Percentiles rank a stretch among this genome's conserved stretches.
These are phyloP conservation scores for Oreohelix idahoensis DNA, from an alignment of 1,140 invertebrate species.

Conservation along the genomic window DNA sequence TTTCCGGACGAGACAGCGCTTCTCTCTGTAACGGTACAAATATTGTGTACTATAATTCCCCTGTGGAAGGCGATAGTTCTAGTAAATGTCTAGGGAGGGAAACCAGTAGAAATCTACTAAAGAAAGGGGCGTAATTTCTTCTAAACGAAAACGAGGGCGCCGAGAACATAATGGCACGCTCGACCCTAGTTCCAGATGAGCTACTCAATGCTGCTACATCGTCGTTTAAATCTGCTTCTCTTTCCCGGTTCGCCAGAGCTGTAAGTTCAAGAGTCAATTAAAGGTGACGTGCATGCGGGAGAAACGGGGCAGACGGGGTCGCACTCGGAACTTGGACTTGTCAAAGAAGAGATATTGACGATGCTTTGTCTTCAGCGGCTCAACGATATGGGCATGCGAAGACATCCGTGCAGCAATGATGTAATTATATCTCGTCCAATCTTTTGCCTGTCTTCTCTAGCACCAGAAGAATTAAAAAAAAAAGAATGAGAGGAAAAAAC, in stretches of 20 bases:
- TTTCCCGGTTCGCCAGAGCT: not conserved
- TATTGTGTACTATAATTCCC: too few species aligned
- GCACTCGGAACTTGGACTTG: not conserved
- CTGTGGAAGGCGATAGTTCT: too few species aligned
- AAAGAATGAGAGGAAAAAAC: not conserved
- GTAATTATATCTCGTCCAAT: conserved; percentile 5
- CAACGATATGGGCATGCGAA: not conserved
- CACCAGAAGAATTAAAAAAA: not conserved
- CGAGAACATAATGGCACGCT: not conserved
- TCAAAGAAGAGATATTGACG: conserved; percentile 11
- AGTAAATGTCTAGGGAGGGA: too few species aligned
- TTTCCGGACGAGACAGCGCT: too few species aligned
- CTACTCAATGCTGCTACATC: not conserved
- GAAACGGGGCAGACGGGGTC: not conserved
- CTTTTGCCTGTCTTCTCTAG: conserved; percentile 13
- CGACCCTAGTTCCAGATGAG: not conserved
- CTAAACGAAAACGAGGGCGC: not conserved
- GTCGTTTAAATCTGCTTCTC: conserved; percentile 16
- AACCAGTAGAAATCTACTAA: not conserved
- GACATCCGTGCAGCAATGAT: not conserved
- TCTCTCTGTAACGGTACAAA: too few species aligned
- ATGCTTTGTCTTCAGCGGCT: not conserved
- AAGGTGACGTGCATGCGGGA: conserved; percentile 6
- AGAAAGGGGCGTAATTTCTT: conserved; percentile 16
- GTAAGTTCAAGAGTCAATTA: conserved; percentile 34